phyloP scores from a whole-genome alignment of 2,113 vertebrate genomes.

The Ictalurus punctatus region DNA sequence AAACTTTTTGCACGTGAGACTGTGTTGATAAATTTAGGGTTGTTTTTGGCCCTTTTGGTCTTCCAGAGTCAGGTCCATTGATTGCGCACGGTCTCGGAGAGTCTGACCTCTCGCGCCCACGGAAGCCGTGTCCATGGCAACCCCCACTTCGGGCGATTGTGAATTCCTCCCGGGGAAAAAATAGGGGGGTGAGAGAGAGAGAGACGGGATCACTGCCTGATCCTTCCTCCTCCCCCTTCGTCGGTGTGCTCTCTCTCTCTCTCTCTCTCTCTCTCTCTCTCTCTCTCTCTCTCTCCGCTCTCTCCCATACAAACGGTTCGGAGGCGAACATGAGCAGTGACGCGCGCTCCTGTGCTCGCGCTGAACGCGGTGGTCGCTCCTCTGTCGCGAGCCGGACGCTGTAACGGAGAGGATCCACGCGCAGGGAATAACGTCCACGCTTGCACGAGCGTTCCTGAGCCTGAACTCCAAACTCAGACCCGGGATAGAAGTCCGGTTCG shows the following conservation, averaged over 20 bases:
- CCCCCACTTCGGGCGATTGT: slow-evolving; percentile 77
- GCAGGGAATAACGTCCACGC: slow-evolving; percentile 10
- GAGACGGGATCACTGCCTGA: slow-evolving; percentile 75
- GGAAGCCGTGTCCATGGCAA: slow-evolving; percentile 85
- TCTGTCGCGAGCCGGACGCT: slow-evolving; percentile 59
- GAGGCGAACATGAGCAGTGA: slow-evolving; percentile 75
- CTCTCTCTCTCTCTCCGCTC: slow-evolving; percentile 64
- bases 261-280: slow-evolving; percentile 69
- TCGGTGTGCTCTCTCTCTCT: slow-evolving; percentile 74
- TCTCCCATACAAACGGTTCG: slow-evolving; percentile 61
- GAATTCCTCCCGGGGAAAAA: slow-evolving; percentile 78
- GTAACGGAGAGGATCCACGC: slow-evolving; percentile 23
- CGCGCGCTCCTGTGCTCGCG: slow-evolving; percentile 60
- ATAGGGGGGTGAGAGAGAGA: slow-evolving; percentile 32
- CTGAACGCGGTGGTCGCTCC: slow-evolving; percentile 59
- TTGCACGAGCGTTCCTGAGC: not conserved
- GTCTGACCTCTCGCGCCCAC: slow-evolving; percentile 80
- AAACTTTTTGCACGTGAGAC: not conserved
- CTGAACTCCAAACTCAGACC: not conserved
- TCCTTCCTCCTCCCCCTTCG: slow-evolving; percentile 86
- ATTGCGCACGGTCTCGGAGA: slow-evolving; percentile 75
- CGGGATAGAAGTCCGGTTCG: not conserved
- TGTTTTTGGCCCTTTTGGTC: slow-evolving; percentile 7
- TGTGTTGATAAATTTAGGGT: too few relatives aligned
- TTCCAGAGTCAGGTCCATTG: slow-evolving; percentile 79